These are phyloP conservation scores for Ellobium chinense DNA, from an alignment of 2,888 invertebrate species.

Conservation along the genomic window DNA sequence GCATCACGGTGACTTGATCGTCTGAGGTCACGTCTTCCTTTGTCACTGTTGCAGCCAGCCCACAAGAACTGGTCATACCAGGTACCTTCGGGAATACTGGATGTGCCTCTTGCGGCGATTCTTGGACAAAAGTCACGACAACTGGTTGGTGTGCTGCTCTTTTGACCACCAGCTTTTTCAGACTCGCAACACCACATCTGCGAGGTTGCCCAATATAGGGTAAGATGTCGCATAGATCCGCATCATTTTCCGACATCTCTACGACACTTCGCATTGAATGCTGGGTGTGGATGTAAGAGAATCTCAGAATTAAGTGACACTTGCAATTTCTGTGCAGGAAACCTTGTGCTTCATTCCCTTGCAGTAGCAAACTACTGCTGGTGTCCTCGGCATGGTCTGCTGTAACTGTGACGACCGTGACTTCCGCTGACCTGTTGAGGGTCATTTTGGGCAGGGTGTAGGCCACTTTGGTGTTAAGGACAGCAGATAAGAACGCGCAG, in stretches of 20 bases:
- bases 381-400: not conserved
- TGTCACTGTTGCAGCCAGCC: no score
- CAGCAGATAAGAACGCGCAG: slow-evolving; percentile 7
- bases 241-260: not conserved
- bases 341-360: not conserved
- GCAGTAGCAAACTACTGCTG: not conserved
- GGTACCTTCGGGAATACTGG: not conserved
- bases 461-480: not conserved
- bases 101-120: not conserved
- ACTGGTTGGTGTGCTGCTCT: not conserved
- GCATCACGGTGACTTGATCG: not conserved
- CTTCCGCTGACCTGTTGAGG: not conserved
- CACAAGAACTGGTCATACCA: no score
- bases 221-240: no score
- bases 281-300: not conserved
- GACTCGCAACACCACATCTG: no score
- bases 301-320: not conserved
- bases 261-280: not conserved
- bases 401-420: not conserved
- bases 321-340: not conserved
- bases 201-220: no score
- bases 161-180: no score
- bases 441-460: not conserved
- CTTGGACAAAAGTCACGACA: not conserved
- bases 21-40: not conserved